Conservation (phyloP, 2,888 invertebrate species). For the Tridacna crocea region DNA sequence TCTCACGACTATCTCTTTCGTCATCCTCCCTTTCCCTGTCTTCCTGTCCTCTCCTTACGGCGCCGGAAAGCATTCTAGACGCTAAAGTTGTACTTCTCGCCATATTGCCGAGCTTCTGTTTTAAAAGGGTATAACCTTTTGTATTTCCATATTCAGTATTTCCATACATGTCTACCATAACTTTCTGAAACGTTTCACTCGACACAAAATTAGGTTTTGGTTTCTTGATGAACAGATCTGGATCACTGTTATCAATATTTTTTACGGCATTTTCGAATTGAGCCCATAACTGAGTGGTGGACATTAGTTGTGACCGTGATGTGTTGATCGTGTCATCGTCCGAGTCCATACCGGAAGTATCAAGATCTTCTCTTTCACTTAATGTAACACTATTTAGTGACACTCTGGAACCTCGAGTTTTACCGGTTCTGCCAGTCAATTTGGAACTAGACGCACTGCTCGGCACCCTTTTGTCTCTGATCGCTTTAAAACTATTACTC, state of each 20-base stretch:
- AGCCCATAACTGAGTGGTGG: constrained; percentile 61
- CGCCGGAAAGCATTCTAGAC: constrained; percentile 45
- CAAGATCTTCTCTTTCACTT: constrained; percentile 48
- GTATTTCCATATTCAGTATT: constrained; percentile 70
- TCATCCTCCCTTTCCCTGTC: constrained; percentile 37
- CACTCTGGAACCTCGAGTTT: constrained; percentile 40
- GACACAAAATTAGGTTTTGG: constrained; percentile 70
- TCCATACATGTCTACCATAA: constrained; percentile 74
- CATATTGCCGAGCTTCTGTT: constrained; percentile 64
- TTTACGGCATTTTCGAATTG: constrained; percentile 70
- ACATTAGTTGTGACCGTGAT: constrained; percentile 1
- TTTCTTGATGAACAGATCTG: constrained; percentile 59
- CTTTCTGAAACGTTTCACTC: constrained; percentile 72
- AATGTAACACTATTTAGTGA: constrained; percentile 39
- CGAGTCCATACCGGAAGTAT: constrained; percentile 41
- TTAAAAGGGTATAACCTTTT: constrained; percentile 61
- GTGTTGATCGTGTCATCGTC: constrained; percentile 43
- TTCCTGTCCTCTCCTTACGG: constrained; percentile 41
- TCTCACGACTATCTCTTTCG: constrained; percentile 4
- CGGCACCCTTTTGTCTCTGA: neutral
- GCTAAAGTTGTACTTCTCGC: constrained; percentile 60
- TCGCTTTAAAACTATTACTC: constrained; percentile 18
- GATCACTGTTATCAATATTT: constrained; percentile 63
- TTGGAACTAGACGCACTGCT: constrained; percentile 33
- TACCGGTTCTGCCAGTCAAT: constrained; percentile 15